Evolutionary conservation across 2,888 invertebrate species (phyloP), one percentile per base, ranked within the genome.

Genomic region (Hanleya hanleyi): DNA sequence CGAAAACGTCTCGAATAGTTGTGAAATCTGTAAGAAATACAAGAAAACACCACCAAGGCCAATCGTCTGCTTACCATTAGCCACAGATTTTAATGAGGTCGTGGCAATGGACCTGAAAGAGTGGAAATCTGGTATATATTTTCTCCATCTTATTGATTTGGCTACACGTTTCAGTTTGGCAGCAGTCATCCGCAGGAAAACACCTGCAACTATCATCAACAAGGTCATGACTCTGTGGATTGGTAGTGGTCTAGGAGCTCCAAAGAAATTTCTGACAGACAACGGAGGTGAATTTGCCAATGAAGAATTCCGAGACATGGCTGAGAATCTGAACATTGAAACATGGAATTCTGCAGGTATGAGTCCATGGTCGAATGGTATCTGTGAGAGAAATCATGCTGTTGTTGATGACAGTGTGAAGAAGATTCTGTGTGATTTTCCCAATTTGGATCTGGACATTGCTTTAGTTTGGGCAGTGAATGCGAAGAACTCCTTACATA

Each of bases 221-320:
- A 72, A 77, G 22, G 51, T 73, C 18, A 50, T 75, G 62, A 75
- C 36, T 15, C 29, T 71, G 12, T 75, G 75, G 73, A 73, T 70
- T 57, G 74, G 71, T 15, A 73, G 61, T 65, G 69, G 71, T 57
- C 65, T 72, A 26, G 72, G 72, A 51, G 47, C 72, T 12, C 71
- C 69, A 1, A 51, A 33, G 38, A 47, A 49, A 47, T 70, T 75
- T 37, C 67, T 70, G 33, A 67, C 70, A 32, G 75, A 75, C 64
- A 75, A 75, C 67, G 73, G 75, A 37, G 73, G 69, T 9, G 73
- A 75, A 38, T 75, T 77, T 77, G 77, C 70, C 26, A 75, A 75
- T 67, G 75, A 75, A 29, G 50, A 70, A 36, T 74, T 73, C 38
- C 37, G 69, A 26, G 69, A 75, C 64, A 73, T 77, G 77, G 68